Evolutionary conservation across 2,113 vertebrate genomes (phyloP).

Genomic region (Lampris incognitus): DNA sequence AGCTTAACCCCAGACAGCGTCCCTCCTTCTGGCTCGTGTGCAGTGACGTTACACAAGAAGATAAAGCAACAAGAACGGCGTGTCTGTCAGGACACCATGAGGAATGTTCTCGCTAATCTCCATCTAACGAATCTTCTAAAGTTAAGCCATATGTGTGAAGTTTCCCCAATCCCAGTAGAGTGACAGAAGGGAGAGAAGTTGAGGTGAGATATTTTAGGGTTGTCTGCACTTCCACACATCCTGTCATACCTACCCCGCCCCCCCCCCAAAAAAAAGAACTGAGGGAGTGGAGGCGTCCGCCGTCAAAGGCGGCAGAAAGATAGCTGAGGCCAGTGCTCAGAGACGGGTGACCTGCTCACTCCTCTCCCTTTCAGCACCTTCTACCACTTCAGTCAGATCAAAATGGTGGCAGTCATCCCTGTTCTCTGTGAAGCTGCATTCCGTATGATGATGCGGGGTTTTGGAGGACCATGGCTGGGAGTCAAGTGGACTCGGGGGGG

Average conservation of each 20-base stretch:
- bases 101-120: constrained; percentile 44
- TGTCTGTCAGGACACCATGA: constrained; percentile 56
- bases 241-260: background rate
- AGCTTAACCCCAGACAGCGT: constrained; percentile 72
- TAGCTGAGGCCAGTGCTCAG: constrained; percentile 60
- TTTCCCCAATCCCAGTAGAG: constrained; percentile 9
- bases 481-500: constrained; percentile 63
- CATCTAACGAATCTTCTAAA: constrained; percentile 54
- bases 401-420: too few relatives aligned
- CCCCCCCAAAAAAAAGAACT: background rate
- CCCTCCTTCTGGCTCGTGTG: constrained; percentile 58
- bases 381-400: constrained; percentile 33
- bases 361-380: constrained; percentile 68
- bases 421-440: constrained; percentile 27
- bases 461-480: constrained; percentile 54
- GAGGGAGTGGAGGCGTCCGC: constrained; percentile 55
- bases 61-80: constrained; percentile 59
- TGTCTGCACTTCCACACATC: constrained; percentile 15
- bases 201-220: background rate
- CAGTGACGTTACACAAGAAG: constrained; percentile 36
- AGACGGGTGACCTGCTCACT: constrained; percentile 53
- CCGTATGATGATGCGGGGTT: constrained; percentile 25
- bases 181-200: background rate
- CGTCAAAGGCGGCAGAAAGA: constrained; percentile 62
- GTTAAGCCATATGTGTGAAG: constrained; percentile 67